phyloP scores from a whole-genome alignment of 2,888 invertebrate genomes.

The Macrophya annulata region DNA sequence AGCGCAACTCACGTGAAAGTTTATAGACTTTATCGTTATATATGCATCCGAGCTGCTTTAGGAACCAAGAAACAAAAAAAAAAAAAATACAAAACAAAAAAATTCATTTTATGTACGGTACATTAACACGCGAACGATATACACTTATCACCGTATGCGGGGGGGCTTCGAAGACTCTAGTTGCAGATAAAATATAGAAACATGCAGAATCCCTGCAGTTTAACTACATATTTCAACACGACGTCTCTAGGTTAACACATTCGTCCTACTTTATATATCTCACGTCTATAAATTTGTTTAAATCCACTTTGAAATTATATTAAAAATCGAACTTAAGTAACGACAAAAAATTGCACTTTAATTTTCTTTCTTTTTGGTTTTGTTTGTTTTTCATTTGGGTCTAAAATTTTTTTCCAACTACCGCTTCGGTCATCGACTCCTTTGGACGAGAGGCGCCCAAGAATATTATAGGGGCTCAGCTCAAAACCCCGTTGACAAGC shows the following conservation, averaged over 20 bases:
- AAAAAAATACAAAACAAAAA: neutral
- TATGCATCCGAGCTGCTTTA: neutral
- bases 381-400: neutral
- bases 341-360: no score
- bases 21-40: neutral
- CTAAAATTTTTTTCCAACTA: neutral
- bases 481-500: constrained; percentile 57
- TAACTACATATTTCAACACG: neutral
- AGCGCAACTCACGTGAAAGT: neutral
- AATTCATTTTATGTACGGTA: neutral
- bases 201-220: neutral
- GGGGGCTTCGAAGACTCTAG: neutral
- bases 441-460: neutral
- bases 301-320: no score
- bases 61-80: neutral
- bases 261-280: neutral
- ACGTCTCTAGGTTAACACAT: neutral
- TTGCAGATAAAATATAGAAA: neutral
- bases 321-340: no score
- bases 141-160: neutral
- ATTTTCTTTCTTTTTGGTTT: neutral
- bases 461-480: neutral
- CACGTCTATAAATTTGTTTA: neutral
- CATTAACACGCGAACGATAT: neutral
- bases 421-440: constrained; percentile 3